Percentiles rank a stretch among this genome's conserved stretches.
Conservation (phyloP, 2,113 vertebrate genomes). For the Alectura lathami region DNA sequence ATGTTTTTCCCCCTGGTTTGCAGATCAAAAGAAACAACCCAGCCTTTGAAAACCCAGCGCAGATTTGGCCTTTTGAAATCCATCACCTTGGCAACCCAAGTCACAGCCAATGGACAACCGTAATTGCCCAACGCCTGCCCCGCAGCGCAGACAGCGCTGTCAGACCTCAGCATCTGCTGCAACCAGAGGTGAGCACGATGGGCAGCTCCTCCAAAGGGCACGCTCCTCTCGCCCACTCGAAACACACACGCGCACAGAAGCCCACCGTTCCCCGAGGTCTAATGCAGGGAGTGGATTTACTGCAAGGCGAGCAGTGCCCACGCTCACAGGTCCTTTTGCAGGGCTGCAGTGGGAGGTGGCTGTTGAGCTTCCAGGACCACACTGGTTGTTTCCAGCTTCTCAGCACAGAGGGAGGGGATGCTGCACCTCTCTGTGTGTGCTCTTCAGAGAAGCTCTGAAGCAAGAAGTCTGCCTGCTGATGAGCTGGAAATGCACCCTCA, state of each 20-base stretch:
- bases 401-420: not conserved
- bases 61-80: slow-evolving; percentile 24
- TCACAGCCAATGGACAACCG: not conserved
- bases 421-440: too few species aligned
- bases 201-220: not conserved
- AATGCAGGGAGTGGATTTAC: accelerated
- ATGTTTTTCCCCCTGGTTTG: not conserved
- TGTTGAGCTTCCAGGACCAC: accelerated
- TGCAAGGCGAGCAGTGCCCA: accelerated
- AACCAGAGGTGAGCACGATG: accelerated
- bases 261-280: not conserved
- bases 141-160: not conserved
- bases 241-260: accelerated
- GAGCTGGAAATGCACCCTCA: not conserved
- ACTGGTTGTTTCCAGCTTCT: not conserved
- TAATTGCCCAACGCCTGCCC: accelerated
- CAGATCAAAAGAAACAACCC: slow-evolving; percentile 36
- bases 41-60: slow-evolving; percentile 3
- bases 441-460: not conserved
- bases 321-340: not conserved
- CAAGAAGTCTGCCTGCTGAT: not conserved
- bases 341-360: accelerated
- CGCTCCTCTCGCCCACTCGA: accelerated
- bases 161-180: accelerated
- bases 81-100: slow-evolving; percentile 26